Evolutionary conservation across 2,797 vertebrate genomes (phyloP), one percentile per base, ranked within the genome.

Genomic region (Liasis olivaceus): DNA sequence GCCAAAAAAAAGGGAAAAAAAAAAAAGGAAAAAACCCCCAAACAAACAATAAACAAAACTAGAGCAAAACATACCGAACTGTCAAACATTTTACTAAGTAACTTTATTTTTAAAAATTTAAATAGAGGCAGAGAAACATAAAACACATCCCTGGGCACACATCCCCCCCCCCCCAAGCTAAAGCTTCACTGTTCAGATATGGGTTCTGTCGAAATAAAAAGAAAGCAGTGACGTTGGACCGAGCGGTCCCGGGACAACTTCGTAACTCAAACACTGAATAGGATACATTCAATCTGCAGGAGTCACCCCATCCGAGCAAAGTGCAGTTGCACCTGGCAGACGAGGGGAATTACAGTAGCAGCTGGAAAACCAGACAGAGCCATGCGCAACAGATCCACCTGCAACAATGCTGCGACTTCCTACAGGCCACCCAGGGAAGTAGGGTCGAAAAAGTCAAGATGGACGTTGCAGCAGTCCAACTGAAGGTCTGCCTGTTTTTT

Each of bases 101-200:
- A 72, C 90, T 87, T 66, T 15, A 2, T n/a, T 89, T 66, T 89
- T 14, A 60, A 24, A 92, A 72, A 15, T 14, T 56, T 62, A 20
- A 93, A 11, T 85, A 86, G 66, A 94, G 51, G 88, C 85, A 66
- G 24, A 94, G 93, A 95, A 89, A 63, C 51, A n/a, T n/a, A 36
- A 92, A 14, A 58, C 62, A 62, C 3, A 26, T 28, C 20, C 81
- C 31, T 5, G 59, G 72, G 36, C 0, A 3, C 9, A 24, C 36
- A 36, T 1, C 22, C 20, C 36, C 31, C 69, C 69, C 72, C 22
- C 72, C 51, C 72, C 72, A 58, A 56, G 54, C 89, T 22, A 88
- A 58, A 93, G 90, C 85, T 85, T 91, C 87, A 42, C 56, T 64
- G 90, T 89, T 85, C 93, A 47, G 31, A 28, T 36, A 89, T 12